Base-by-base conservation (phyloP, 2,113 vertebrate species). In the Corythornis madagascariensis region DNA sequence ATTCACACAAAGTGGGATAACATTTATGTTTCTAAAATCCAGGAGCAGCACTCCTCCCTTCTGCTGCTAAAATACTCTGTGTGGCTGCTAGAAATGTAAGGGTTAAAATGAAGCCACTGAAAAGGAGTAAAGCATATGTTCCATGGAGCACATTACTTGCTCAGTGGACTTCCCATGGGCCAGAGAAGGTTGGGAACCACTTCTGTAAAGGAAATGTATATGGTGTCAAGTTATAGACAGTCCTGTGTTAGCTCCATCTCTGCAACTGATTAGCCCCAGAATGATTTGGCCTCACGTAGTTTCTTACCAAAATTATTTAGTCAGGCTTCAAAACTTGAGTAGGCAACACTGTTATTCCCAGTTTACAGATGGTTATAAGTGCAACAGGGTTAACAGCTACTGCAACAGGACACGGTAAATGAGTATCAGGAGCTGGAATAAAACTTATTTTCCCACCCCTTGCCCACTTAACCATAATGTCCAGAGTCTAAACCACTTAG, bases 141-240 rank as follows among this genome's bases (percentile, higher is more conserved):
- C 56, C 7, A 86, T 56, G 76, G 56, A 86, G 85, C 64, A 65
- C 1, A 7, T 94, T 93, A 72, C 52, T 93, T 73, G 66, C 71
- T 94, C 56, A 40, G 40, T 74, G 83, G 79, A 56, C 85, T 96
- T 96, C 94, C 95, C 95, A 81, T 52, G 92, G 94, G 92, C 88
- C 86, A 40, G 64, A 77, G 93, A 94, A 88, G 67, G 60, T 94
- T 95, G 90, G 90, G 92, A 96, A 96, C 93, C 83, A 93, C 93
- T 93, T 93, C 90, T 83, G 85, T 81, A 88, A 86, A 91, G 89
- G 94, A 96, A 95, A 96, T 92, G 75, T 88, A 93, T 91, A 90
- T 57, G 55, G 89, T 94, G 94, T 91, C 72, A 88, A 86, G 87
- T 92, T 92, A 87, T 91, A 95, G 92, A 88, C 75, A 80, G 82